A percentile compares a stretch with the other conserved stretches of the same genome.
phyloP scores from a whole-genome alignment of 2,797 vertebrate species.

The Rachycentron canadum region DNA sequence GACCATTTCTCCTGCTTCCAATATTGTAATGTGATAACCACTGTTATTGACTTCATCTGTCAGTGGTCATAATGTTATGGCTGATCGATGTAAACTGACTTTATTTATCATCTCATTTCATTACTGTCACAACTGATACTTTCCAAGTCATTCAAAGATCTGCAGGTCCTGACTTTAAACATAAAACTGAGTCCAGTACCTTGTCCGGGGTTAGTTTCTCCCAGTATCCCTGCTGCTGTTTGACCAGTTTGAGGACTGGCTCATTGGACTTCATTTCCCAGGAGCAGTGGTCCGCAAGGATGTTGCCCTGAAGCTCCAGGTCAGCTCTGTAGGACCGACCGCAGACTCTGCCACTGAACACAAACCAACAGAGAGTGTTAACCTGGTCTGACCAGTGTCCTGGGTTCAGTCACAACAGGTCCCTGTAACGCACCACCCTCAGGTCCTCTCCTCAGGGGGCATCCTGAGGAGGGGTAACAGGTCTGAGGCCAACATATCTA shows the following conservation, averaged over 20 bases:
- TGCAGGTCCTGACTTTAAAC: too few relatives aligned
- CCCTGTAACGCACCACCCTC: too few relatives aligned
- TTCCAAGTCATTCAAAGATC: too few relatives aligned
- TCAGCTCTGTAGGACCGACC: conserved; percentile 67
- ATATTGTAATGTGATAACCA: too few relatives aligned
- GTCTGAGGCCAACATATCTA: background rate
- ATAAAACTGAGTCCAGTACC: conserved; percentile 46
- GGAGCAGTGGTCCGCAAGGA: conserved; percentile 66
- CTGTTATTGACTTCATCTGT: too few relatives aligned
- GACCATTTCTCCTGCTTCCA: too few relatives aligned
- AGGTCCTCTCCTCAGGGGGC: background rate
- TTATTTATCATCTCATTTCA: too few relatives aligned
- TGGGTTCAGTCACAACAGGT: too few relatives aligned
- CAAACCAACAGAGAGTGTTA: background rate
- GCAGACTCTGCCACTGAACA: conserved; percentile 70
- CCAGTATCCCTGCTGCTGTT: conserved; percentile 75
- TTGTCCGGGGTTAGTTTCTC: conserved; percentile 76
- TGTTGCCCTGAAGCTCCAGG: conserved; percentile 69
- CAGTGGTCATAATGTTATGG: too few relatives aligned
- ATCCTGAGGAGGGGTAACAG: background rate
- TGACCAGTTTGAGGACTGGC: conserved; percentile 81
- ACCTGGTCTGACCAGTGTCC: background rate
- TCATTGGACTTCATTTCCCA: conserved; percentile 81
- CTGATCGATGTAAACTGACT: too few relatives aligned
- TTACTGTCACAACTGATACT: too few relatives aligned